Evolutionary conservation across 2,888 invertebrate genomes (phyloP).

Genomic region (Bedellia somnulentella): DNA sequence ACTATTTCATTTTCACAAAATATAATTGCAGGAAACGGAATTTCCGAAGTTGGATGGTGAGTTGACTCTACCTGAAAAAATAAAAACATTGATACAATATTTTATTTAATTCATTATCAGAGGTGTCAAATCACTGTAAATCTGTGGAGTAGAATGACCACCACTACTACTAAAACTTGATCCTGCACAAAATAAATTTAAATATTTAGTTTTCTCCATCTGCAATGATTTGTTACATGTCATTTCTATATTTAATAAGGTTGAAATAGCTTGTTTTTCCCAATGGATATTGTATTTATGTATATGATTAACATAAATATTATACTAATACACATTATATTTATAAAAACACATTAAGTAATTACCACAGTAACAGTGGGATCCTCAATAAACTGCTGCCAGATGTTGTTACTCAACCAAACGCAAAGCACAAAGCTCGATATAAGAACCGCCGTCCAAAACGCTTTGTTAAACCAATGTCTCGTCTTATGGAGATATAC

Average conservation of each 20-base stretch:
- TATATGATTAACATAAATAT: too few species aligned
- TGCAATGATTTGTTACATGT: too few species aligned
- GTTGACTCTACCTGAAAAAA: conserved; percentile 5
- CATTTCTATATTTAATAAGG: too few species aligned
- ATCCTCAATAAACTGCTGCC: conserved; percentile 30
- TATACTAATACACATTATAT: too few species aligned
- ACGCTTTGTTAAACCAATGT: background rate
- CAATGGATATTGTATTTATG: too few species aligned
- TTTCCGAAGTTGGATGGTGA: conserved; percentile 3
- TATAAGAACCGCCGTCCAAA: conserved; percentile 14
- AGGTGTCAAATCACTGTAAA: too few species aligned
- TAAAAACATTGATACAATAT: background rate
- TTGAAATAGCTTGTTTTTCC: too few species aligned
- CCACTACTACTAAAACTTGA: too few species aligned
- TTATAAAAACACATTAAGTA: too few species aligned
- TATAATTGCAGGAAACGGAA: conserved; percentile 5
- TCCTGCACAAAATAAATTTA: too few species aligned
- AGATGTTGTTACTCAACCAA: conserved; percentile 36
- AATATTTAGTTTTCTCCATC: too few species aligned
- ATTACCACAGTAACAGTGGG: conserved; percentile 45
- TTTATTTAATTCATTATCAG: background rate
- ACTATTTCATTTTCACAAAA: conserved; percentile 3
- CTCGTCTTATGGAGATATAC: background rate
- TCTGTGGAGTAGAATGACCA: too few species aligned
- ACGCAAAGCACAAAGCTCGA: conserved; percentile 23